phyloP scores from a whole-genome alignment of 2,888 invertebrate species.

The Chrysolina haemoptera region DNA sequence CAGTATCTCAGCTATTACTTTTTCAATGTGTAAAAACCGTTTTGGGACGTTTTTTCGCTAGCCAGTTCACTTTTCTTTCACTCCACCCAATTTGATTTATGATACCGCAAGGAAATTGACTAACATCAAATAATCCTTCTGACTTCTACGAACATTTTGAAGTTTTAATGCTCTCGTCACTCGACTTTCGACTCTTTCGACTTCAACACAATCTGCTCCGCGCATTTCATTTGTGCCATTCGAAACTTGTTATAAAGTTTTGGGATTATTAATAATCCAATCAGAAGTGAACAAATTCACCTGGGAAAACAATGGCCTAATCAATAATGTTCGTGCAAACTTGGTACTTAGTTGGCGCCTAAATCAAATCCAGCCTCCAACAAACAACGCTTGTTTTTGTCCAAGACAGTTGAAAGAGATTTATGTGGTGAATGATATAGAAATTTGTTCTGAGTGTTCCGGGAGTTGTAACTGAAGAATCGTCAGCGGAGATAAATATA shows the following conservation, averaged over 20 bases:
- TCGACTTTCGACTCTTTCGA: constrained; percentile 14
- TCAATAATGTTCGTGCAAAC: constrained; percentile 23
- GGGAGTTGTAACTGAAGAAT: no score
- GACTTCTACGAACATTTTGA: neutral
- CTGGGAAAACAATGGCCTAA: constrained; percentile 29
- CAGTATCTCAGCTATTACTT: no score
- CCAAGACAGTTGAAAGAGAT: neutral
- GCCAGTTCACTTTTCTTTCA: neutral
- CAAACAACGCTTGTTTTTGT: neutral
- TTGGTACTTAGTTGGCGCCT: constrained; percentile 11
- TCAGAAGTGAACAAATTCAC: constrained; percentile 26
- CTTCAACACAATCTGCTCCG: constrained; percentile 18
- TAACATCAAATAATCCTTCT: neutral
- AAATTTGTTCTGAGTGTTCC: neutral
- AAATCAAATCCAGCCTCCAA: constrained; percentile 13
- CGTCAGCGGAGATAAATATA: neutral
- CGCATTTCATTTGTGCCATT: constrained; percentile 15
- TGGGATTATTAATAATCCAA: constrained; percentile 28
- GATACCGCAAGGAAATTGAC: neutral
- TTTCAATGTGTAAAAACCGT: no score
- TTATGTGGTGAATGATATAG: neutral
- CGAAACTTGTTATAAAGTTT: constrained; percentile 19
- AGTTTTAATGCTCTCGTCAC: constrained; percentile 3
- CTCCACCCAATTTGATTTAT: neutral
- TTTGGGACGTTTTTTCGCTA: no score